A percentile compares a stretch with the other conserved stretches of the same genome.
phyloP scores from a whole-genome alignment of 2,797 vertebrate species.

The Scleropages formosus region DNA sequence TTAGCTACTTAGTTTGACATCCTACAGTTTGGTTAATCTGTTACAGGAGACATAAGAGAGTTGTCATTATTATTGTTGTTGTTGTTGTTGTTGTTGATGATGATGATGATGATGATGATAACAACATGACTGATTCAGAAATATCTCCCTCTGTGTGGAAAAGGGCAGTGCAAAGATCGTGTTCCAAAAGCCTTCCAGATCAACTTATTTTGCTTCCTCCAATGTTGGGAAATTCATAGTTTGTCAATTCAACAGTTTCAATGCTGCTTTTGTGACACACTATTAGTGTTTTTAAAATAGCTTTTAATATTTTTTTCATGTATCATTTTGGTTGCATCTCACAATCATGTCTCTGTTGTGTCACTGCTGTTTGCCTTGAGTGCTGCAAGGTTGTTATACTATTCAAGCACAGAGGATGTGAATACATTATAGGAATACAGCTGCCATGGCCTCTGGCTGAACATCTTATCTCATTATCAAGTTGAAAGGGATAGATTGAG shows the following conservation, averaged over 20 bases:
- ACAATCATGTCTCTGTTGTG: too few relatives aligned
- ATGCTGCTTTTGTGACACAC: background rate
- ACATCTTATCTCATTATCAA: conserved; percentile 24
- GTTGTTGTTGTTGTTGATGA: too few relatives aligned
- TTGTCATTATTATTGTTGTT: too few relatives aligned
- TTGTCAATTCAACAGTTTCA: background rate
- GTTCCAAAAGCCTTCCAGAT: background rate
- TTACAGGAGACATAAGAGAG: too few relatives aligned
- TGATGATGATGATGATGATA: too few relatives aligned
- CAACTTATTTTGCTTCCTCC: background rate
- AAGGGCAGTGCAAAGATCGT: background rate
- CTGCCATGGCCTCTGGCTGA: background rate
- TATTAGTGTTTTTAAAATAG: background rate
- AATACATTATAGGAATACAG: conserved; percentile 13
- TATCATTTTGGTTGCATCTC: too few relatives aligned
- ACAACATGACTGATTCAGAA: background rate
- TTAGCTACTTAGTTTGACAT: background rate
- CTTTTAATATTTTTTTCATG: background rate
- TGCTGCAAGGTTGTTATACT: background rate
- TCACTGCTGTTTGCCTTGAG: conserved; percentile 1
- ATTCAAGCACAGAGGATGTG: background rate
- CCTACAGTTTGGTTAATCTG: too few relatives aligned
- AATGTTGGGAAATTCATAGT: background rate
- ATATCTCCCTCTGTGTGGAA: background rate
- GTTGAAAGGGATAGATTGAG: conserved; percentile 3